These are phyloP conservation scores for Tethya wilhelma DNA, from an alignment of 37 sponge, comb jelly and placozoan genomes.

Conservation along the genomic window DNA sequence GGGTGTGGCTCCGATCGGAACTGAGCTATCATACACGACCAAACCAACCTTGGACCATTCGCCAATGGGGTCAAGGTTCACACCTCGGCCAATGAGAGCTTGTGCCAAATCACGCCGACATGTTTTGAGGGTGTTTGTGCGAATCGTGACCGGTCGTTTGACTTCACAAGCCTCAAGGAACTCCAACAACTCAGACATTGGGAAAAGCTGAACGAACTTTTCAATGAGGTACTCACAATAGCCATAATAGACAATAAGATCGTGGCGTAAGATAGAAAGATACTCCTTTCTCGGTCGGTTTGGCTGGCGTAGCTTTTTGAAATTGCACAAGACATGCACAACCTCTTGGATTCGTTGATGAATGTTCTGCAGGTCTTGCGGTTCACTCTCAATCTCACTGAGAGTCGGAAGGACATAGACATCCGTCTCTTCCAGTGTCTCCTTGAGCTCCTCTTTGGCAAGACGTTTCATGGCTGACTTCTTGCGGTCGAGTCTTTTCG, in stretches of 20 bases:
- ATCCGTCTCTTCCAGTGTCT: conserved; percentile 13
- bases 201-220: conserved; percentile 82
- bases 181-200: conserved; percentile 77
- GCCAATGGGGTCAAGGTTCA: conserved; percentile 98
- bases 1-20: conserved; percentile 98
- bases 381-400: conserved; percentile 64
- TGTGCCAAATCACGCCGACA: conserved; percentile 94
- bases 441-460: conserved; percentile 50
- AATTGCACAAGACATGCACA: conserved; percentile 82
- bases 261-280: conserved; percentile 55
- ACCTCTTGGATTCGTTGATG: conserved; percentile 75
- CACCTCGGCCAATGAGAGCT: conserved; percentile 93
- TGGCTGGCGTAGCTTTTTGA: conserved; percentile 77
- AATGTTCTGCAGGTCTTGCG: conserved; percentile 42
- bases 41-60: conserved; percentile 98
- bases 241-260: conserved; percentile 91
- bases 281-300: conserved; percentile 82
- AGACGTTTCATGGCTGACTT: background rate
- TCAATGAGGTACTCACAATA: conserved; percentile 89
- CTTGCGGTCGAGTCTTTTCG: conserved; percentile 49
- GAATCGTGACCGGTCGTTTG: conserved; percentile 91
- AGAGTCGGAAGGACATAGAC: conserved; percentile 78
- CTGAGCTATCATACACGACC: conserved; percentile 94
- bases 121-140: conserved; percentile 95
- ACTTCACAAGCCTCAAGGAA: conserved; percentile 95